A percentile compares a stretch with the other conserved stretches of the same genome.
phyloP scores from a whole-genome alignment of 2,888 invertebrate species.

The Gibbula magus region DNA sequence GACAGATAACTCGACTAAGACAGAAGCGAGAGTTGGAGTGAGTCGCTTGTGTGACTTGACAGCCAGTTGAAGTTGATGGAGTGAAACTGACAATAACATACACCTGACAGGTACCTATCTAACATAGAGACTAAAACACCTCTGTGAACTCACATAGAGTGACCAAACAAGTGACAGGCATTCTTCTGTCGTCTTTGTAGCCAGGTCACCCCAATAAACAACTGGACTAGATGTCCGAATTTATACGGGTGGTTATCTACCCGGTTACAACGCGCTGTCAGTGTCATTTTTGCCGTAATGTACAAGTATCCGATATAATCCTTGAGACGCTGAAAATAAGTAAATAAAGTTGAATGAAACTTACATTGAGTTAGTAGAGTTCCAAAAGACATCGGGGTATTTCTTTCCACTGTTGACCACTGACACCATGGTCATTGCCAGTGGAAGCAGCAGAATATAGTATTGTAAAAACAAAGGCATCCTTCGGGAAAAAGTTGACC shows the following conservation, averaged over 20 bases:
- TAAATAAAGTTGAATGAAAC: constrained; percentile 12
- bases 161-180: not conserved
- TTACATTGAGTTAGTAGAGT: constrained; percentile 39
- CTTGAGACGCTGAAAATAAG: not conserved
- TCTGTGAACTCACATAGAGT: too few relatives aligned
- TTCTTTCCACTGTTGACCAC: constrained; percentile 35
- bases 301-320: not conserved
- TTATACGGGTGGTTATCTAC: not conserved
- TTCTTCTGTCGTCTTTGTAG: not conserved
- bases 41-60: too few relatives aligned
- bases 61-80: not conserved
- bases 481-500: constrained; percentile 20
- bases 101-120: not conserved
- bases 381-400: constrained; percentile 34
- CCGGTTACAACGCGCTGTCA: not conserved
- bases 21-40: too few relatives aligned
- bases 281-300: not conserved
- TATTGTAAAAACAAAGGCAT: constrained; percentile 41
- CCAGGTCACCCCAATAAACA: not conserved
- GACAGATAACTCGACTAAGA: too few relatives aligned
- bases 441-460: constrained; percentile 30
- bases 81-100: constrained; percentile 1
- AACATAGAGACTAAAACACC: too few relatives aligned
- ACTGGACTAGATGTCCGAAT: not conserved
- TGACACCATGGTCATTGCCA: constrained; percentile 36